Percentiles rank a stretch among this genome's conserved stretches.
phyloP scores from a whole-genome alignment of 2,888 invertebrate species.

The Tryphoninae sp. region DNA sequence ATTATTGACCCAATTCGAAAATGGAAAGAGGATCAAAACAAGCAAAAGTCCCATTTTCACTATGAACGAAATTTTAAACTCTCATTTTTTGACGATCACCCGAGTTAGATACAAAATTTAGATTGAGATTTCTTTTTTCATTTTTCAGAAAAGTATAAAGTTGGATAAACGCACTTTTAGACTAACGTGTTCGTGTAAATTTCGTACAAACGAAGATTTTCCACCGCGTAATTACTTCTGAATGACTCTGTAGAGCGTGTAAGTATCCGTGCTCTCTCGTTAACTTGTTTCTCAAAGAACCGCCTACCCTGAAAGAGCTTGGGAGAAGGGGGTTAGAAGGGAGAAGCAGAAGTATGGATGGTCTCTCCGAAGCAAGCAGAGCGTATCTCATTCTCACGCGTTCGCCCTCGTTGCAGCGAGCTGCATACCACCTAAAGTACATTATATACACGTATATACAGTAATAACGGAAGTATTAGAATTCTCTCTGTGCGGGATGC shows the following conservation, averaged over 20 bases:
- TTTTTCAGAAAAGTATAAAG: neutral
- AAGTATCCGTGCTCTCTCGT: slow-evolving; percentile 31
- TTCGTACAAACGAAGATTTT: neutral
- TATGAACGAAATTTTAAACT: too few species aligned
- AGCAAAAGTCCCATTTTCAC: neutral
- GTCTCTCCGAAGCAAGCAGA: slow-evolving; percentile 38
- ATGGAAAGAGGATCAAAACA: neutral
- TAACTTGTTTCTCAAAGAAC: slow-evolving; percentile 45
- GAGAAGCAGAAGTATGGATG: slow-evolving; percentile 10
- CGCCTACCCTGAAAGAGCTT: slow-evolving; percentile 8
- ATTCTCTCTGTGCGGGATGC: slow-evolving; percentile 54
- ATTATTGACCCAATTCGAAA: neutral
- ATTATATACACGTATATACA: slow-evolving; percentile 15
- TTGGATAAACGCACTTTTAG: neutral
- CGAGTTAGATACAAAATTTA: too few species aligned
- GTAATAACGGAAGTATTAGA: slow-evolving; percentile 59
- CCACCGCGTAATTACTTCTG: slow-evolving; percentile 27
- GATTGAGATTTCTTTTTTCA: too few species aligned
- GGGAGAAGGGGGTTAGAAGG: neutral
- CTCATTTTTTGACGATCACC: too few species aligned
- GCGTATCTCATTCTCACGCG: slow-evolving; percentile 64
- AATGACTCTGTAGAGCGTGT: slow-evolving; percentile 43
- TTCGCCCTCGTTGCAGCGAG: slow-evolving; percentile 27
- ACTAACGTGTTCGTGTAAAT: neutral
- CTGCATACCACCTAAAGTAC: slow-evolving; percentile 11